phyloP scores from a whole-genome alignment of 2,888 invertebrate genomes.

The Pharmacophagus antenor region DNA sequence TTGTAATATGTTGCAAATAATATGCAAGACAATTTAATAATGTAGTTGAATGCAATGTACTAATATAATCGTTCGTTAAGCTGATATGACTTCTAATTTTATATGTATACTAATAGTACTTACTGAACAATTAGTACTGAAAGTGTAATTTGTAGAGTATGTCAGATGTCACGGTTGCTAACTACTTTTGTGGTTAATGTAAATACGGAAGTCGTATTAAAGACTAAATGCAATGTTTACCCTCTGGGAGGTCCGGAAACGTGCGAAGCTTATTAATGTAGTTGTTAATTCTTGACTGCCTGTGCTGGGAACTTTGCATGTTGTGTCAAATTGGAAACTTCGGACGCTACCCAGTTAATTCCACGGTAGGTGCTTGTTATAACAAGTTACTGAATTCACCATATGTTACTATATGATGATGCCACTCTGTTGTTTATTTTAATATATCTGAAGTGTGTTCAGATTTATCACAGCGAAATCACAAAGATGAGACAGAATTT shows the following conservation, averaged over 20 bases:
- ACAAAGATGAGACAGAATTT: too few relatives aligned
- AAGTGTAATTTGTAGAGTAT: slow-evolving; percentile 5
- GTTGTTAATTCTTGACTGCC: slow-evolving; percentile 45
- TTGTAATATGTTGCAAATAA: too few relatives aligned
- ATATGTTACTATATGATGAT: slow-evolving; percentile 11
- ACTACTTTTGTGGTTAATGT: slow-evolving; percentile 5
- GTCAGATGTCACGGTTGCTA: slow-evolving; percentile 5
- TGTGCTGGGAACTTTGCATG: slow-evolving; percentile 35
- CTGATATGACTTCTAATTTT: too few relatives aligned
- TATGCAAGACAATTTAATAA: too few relatives aligned
- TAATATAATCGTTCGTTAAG: too few relatives aligned
- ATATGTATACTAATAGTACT: background rate
- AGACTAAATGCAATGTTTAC: slow-evolving; percentile 34
- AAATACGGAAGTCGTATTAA: slow-evolving; percentile 26
- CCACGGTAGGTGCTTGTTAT: slow-evolving; percentile 28
- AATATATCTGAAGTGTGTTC: too few relatives aligned
- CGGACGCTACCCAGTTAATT: slow-evolving; percentile 25
- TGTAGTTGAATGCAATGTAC: too few relatives aligned
- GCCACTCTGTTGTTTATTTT: background rate
- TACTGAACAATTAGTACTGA: background rate
- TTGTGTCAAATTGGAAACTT: slow-evolving; percentile 27
- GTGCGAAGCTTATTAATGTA: slow-evolving; percentile 41
- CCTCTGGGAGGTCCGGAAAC: slow-evolving; percentile 36
- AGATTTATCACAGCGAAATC: too few relatives aligned
- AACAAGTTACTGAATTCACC: slow-evolving; percentile 14